These are phyloP conservation scores for Biston stratarius DNA, from an alignment of 2,888 invertebrate species.

Conservation along the genomic window DNA sequence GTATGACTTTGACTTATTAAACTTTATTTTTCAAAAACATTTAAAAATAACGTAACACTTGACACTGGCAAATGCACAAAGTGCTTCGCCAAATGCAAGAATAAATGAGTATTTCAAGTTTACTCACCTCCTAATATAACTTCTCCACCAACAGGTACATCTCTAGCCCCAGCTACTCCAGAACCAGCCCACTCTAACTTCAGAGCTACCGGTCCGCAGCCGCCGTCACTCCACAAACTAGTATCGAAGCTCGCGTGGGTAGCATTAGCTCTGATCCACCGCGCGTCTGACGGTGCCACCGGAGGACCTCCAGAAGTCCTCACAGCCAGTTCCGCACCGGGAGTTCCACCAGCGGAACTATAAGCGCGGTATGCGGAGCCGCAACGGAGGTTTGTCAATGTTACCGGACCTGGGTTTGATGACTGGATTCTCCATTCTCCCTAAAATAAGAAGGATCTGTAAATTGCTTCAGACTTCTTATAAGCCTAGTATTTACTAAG, in stretches of 20 bases:
- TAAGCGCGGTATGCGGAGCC: constrained; percentile 94
- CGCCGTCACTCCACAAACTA: constrained; percentile 93
- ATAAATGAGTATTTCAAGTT: background rate
- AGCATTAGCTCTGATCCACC: constrained; percentile 92
- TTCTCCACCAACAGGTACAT: constrained; percentile 80
- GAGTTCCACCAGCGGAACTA: constrained; percentile 92
- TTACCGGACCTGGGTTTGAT: constrained; percentile 78
- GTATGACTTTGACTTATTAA: no score
- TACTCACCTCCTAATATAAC: constrained; percentile 76
- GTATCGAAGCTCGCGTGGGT: constrained; percentile 93
- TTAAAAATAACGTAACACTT: no score
- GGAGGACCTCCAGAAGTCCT: constrained; percentile 92
- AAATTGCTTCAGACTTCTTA: background rate
- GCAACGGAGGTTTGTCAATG: constrained; percentile 91
- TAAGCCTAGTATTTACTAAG: no score
- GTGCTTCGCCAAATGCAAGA: background rate
- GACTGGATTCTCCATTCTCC: constrained; percentile 88
- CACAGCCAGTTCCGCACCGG: constrained; percentile 90
- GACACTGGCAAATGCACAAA: no score
- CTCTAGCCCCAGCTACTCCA: constrained; percentile 78
- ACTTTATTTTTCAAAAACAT: no score
- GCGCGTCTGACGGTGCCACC: constrained; percentile 89
- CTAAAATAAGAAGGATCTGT: constrained; percentile 52
- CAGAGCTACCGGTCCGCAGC: constrained; percentile 93
- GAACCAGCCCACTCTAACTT: constrained; percentile 90